Evolutionary conservation across 1,140 invertebrate genomes (phyloP).

Genomic region (Magallana angulata): DNA sequence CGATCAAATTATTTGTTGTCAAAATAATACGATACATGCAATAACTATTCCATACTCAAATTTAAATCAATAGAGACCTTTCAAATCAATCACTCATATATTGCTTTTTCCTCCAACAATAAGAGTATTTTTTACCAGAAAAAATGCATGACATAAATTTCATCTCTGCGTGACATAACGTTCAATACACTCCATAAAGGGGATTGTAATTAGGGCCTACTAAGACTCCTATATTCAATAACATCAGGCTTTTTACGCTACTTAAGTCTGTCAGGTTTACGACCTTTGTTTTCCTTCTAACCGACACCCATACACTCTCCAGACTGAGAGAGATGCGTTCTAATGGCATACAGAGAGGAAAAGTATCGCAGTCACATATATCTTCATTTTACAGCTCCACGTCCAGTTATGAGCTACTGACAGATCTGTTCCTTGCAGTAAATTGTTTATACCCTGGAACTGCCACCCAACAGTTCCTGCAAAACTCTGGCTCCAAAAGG

Average conservation of each 20-base stretch:
- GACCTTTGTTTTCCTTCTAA: background rate
- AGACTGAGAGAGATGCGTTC: background rate
- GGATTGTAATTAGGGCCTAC: background rate
- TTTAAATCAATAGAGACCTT: no score
- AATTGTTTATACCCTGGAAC: no score
- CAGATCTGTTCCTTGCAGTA: background rate
- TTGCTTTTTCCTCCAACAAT: background rate
- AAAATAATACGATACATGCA: no score
- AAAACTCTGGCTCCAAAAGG: no score
- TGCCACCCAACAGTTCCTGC: no score
- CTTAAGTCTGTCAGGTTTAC: conserved; percentile 2
- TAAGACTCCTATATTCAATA: conserved; percentile 13
- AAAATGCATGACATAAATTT: background rate
- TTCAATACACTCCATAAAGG: background rate
- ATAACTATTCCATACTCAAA: no score
- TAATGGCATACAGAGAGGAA: background rate
- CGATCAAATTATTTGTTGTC: no score
- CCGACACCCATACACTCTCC: background rate
- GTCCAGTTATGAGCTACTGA: background rate
- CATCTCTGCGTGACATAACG: conserved; percentile 9
- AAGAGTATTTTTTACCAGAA: background rate
- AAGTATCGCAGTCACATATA: background rate
- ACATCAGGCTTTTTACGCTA: conserved; percentile 3
- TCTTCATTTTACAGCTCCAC: background rate
- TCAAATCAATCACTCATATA: no score